phyloP scores from a whole-genome alignment of 2,888 invertebrate species.

The Drosophila putrida region DNA sequence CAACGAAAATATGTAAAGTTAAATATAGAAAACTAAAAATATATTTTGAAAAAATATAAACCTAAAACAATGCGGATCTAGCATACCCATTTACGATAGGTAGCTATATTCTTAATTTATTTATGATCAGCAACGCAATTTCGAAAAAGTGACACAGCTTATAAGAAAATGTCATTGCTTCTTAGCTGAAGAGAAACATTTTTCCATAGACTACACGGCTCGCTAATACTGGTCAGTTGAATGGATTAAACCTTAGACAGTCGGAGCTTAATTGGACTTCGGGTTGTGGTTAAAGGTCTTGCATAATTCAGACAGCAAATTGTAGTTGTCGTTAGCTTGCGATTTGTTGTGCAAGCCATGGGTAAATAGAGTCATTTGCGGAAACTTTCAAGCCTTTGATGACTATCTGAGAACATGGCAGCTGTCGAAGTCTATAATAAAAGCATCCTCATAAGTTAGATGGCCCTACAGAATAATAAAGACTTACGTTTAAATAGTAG shows the following conservation, averaged over 20 bases:
- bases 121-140: background rate
- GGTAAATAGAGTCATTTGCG: slow-evolving; percentile 32
- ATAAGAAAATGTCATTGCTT: too few relatives aligned
- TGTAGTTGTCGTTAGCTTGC: slow-evolving; percentile 13
- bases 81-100: too few relatives aligned
- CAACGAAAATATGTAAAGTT: too few relatives aligned
- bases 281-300: slow-evolving; percentile 19
- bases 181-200: background rate
- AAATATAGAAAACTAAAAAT: too few relatives aligned
- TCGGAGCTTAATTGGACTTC: background rate
- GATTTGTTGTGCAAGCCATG: slow-evolving; percentile 10
- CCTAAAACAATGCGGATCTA: too few relatives aligned
- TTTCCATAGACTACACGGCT: background rate
- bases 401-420: slow-evolving; percentile 15
- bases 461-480: background rate
- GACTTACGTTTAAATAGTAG: background rate
- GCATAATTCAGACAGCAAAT: slow-evolving; percentile 36
- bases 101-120: background rate
- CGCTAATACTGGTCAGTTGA: background rate
- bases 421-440: slow-evolving; percentile 15
- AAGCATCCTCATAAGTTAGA: background rate
- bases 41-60: too few relatives aligned
- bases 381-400: background rate
- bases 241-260: background rate
- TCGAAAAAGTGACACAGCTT: background rate